Evolutionary conservation across 2,113 vertebrate species (phyloP).

Genomic region (Aptenodytes forsteri): DNA sequence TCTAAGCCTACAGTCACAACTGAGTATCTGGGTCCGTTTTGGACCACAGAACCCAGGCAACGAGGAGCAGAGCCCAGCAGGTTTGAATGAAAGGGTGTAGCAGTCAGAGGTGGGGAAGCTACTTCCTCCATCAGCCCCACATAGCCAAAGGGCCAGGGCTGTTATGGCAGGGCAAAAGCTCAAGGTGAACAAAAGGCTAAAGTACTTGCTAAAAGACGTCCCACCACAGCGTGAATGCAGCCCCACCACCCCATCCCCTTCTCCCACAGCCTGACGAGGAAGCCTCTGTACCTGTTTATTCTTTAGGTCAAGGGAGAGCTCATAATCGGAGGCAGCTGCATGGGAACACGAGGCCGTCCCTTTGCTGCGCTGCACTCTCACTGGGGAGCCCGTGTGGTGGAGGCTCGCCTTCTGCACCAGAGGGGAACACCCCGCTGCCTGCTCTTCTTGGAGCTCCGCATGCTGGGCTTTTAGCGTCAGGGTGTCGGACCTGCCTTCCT

Average conservation of each 20-base stretch:
- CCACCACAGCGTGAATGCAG: background rate
- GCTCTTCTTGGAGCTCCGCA: slow-evolving; percentile 73
- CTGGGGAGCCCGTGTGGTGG: slow-evolving; percentile 89
- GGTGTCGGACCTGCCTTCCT: slow-evolving; percentile 75
- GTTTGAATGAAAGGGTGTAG: background rate
- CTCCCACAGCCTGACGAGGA: slow-evolving; percentile 61
- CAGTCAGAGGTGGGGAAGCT: background rate
- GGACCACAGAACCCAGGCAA: background rate
- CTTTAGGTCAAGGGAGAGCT: slow-evolving; percentile 99
- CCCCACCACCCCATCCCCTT: slow-evolving; percentile 30
- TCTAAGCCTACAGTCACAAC: background rate
- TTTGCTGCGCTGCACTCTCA: slow-evolving; percentile 89
- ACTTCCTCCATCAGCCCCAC: background rate
- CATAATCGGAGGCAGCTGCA: slow-evolving; percentile 89
- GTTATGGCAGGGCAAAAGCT: background rate
- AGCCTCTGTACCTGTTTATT: slow-evolving; percentile 95
- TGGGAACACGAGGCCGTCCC: slow-evolving; percentile 88
- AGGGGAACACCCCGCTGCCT: slow-evolving; percentile 80
- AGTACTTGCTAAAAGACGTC: background rate
- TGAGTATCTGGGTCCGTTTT: background rate
- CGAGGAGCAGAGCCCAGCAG: background rate
- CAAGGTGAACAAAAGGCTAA: background rate
- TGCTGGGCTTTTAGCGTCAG: slow-evolving; percentile 78
- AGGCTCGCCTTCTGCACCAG: slow-evolving; percentile 86
- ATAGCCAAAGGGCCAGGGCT: background rate